Evolutionary conservation across 1,140 invertebrate species (phyloP).

Genomic region (Hyphantria cunea): DNA sequence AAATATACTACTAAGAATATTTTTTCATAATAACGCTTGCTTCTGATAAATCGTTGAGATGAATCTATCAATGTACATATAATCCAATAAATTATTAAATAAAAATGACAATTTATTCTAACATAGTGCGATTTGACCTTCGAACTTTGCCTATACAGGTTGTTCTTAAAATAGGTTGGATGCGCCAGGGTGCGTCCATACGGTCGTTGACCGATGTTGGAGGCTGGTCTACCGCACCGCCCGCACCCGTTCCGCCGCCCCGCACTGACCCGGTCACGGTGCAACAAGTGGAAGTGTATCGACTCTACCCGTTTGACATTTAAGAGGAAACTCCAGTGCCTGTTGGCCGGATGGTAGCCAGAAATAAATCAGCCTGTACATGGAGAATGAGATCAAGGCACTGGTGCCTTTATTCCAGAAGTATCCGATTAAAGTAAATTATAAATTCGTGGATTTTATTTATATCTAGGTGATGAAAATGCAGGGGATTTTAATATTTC

Average conservation of each 20-base stretch:
- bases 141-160: slow-evolving; percentile 72
- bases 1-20: too few relatives aligned
- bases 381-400: too few relatives aligned
- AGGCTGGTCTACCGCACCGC: slow-evolving; percentile 32
- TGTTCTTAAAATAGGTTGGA: slow-evolving; percentile 65
- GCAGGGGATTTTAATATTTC: too few relatives aligned
- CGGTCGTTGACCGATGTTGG: slow-evolving; percentile 55
- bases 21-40: too few relatives aligned
- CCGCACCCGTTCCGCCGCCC: slow-evolving; percentile 30
- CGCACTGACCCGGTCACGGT: slow-evolving; percentile 64
- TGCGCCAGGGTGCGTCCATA: slow-evolving; percentile 53
- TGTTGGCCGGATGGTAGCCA: slow-evolving; percentile 12
- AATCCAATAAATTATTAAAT: too few relatives aligned
- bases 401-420: too few relatives aligned
- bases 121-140: slow-evolving; percentile 51
- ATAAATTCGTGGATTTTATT: too few relatives aligned
- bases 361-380: slow-evolving; percentile 15
- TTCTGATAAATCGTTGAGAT: too few relatives aligned
- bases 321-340: slow-evolving; percentile 34
- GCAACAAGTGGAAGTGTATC: slow-evolving; percentile 74
- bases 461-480: too few relatives aligned
- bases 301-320: slow-evolving; percentile 74
- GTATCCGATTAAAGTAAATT: too few relatives aligned
- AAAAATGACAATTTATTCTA: neutral
- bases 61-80: too few relatives aligned